These are phyloP conservation scores for Prosopocoilus inquinatus DNA, from an alignment of 2,888 invertebrate species.

Conservation along the genomic window DNA sequence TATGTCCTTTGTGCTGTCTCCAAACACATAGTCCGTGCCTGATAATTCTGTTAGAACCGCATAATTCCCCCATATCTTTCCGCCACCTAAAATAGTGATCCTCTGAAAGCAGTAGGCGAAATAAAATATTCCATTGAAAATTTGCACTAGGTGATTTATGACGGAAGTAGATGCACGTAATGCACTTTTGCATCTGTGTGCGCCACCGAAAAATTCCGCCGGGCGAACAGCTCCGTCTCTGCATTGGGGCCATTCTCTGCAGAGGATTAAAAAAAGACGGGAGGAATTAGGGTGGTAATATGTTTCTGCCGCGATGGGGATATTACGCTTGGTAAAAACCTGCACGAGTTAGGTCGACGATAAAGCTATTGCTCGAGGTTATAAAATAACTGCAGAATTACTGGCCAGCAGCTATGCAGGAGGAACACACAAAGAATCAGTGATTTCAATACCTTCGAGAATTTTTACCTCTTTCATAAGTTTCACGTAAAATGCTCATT, in stretches of 20 bases:
- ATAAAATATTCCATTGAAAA: slow-evolving; percentile 1
- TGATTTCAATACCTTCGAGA: not conserved
- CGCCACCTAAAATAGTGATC: not conserved
- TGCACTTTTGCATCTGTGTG: not conserved
- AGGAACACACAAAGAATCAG: not conserved
- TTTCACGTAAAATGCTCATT: too few species aligned
- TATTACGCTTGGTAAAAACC: not conserved
- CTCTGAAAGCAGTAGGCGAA: not conserved
- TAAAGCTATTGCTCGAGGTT: slow-evolving; percentile 2
- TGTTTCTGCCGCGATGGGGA: not conserved
- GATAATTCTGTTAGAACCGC: too few species aligned
- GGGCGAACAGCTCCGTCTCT: not conserved
- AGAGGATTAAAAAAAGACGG: not conserved
- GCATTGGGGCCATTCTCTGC: not conserved
- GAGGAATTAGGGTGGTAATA: not conserved
- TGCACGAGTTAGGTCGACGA: not conserved
- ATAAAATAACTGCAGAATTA: slow-evolving; percentile 4
- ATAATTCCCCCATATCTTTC: not conserved
- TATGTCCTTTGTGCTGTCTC: too few species aligned
- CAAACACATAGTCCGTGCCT: too few species aligned
- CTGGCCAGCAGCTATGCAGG: not conserved
- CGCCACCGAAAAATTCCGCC: not conserved
- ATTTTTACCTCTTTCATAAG: not conserved
- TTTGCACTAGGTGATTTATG: not conserved
- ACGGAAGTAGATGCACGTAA: not conserved